Evolutionary conservation across 2,797 vertebrate species (phyloP).

Genomic region (Balearica regulorum): DNA sequence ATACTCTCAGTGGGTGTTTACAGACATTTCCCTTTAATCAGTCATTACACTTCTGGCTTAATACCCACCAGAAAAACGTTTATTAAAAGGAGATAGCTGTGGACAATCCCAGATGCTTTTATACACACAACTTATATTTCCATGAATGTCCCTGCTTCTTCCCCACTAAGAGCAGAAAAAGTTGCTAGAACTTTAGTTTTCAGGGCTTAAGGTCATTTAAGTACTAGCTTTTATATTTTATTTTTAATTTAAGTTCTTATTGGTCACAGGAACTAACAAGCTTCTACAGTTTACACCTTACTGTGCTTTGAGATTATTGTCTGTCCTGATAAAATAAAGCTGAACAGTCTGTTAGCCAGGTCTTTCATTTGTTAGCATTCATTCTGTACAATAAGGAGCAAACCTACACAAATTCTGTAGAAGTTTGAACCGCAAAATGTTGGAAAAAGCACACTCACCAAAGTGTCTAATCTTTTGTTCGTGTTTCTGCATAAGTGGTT

Average conservation of each 20-base stretch:
- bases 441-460: slow-evolving; percentile 79
- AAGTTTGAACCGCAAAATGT: not conserved
- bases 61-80: not conserved
- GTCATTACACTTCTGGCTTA: not conserved
- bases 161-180: not conserved
- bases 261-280: not conserved
- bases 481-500: slow-evolving; percentile 86
- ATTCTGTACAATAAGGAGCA: not conserved
- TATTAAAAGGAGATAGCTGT: not conserved
- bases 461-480: slow-evolving; percentile 93
- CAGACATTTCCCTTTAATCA: not conserved
- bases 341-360: not conserved
- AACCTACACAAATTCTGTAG: not conserved
- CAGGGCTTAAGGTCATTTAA: not conserved
- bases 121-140: not conserved
- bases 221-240: not conserved
- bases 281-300: not conserved
- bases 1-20: not conserved
- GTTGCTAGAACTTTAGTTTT: not conserved
- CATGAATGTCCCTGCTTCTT: not conserved
- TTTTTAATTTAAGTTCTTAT: not conserved
- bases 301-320: not conserved
- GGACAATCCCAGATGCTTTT: not conserved
- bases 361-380: not conserved
- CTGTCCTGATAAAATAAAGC: not conserved